Conservation (phyloP, 1,140 invertebrate genomes). For the Drosophila kikkawai region DNA sequence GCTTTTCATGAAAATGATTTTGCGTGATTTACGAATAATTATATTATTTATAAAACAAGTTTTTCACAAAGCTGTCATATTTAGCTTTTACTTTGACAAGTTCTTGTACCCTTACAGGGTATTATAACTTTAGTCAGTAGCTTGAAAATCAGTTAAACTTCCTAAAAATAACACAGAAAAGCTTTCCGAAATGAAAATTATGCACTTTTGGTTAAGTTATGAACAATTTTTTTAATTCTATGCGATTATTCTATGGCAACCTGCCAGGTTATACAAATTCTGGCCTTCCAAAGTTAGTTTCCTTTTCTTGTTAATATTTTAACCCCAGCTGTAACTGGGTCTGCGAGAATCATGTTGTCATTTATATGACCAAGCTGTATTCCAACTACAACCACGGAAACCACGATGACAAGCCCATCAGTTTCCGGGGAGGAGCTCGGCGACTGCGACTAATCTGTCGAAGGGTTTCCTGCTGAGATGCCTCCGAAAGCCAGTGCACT, state of each 20-base stretch:
- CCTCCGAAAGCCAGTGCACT: conserved; percentile 43
- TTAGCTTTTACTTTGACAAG: neutral
- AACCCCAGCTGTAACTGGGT: conserved; percentile 1
- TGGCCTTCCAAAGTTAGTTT: too few species aligned
- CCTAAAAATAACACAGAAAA: too few species aligned
- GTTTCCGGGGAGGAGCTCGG: conserved; percentile 25
- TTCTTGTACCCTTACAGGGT: too few species aligned
- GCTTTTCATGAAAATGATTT: neutral
- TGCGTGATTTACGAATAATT: neutral
- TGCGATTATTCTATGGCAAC: too few species aligned
- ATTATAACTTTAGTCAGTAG: too few species aligned
- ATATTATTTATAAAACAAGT: neutral
- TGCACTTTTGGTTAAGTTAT: too few species aligned
- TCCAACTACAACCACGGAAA: conserved; percentile 4
- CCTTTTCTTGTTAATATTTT: neutral
- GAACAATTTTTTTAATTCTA: too few species aligned
- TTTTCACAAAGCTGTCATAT: neutral
- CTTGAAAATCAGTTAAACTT: too few species aligned
- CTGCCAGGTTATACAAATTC: too few species aligned
- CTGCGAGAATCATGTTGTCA: conserved; percentile 11
- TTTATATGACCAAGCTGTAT: conserved; percentile 16
- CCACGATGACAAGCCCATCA: conserved; percentile 29
- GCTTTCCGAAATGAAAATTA: too few species aligned
- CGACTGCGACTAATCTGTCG: conserved; percentile 31
- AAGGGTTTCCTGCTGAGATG: conserved; percentile 6